These are phyloP conservation scores for Craniophora ligustri DNA, from an alignment of 2,888 invertebrate species.

Conservation along the genomic window DNA sequence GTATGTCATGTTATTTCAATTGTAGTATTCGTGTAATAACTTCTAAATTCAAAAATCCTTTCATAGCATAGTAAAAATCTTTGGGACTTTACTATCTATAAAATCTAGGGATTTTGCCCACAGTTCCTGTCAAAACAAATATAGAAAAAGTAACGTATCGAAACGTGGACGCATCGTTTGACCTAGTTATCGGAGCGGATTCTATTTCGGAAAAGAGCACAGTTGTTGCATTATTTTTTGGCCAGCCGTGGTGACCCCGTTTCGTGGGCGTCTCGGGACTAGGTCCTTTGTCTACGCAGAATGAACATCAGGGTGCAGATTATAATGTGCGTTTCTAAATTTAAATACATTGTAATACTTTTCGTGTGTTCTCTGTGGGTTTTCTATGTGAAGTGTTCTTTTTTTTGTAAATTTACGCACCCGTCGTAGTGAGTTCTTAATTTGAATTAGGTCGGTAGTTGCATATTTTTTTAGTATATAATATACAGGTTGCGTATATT, in stretches of 20 bases:
- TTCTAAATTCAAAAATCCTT: too few species aligned
- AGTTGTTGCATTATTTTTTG: constrained; percentile 83
- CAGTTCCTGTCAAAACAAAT: constrained; percentile 48
- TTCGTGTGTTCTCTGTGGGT: background rate
- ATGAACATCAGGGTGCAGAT: constrained; percentile 39
- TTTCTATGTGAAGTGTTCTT: too few species aligned
- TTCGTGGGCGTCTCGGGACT: constrained; percentile 53
- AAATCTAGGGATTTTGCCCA: constrained; percentile 38
- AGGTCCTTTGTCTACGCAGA: constrained; percentile 54
- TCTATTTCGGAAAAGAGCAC: constrained; percentile 83
- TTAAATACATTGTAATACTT: constrained; percentile 1
- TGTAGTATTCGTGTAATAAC: too few species aligned
- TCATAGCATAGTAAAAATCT: too few species aligned
- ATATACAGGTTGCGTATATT: too few species aligned
- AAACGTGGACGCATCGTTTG: constrained; percentile 73
- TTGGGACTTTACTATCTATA: too few species aligned
- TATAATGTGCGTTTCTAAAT: constrained; percentile 13
- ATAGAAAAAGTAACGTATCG: constrained; percentile 59
- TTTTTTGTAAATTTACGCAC: too few species aligned
- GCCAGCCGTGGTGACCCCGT: constrained; percentile 77
- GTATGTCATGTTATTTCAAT: too few species aligned
- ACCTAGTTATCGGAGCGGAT: constrained; percentile 76
- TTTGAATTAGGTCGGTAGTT: too few species aligned
- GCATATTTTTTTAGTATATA: too few species aligned
- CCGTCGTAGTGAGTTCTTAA: too few species aligned